Conservation (phyloP, 2,113 vertebrate species). For the Macquaria ambigua region DNA sequence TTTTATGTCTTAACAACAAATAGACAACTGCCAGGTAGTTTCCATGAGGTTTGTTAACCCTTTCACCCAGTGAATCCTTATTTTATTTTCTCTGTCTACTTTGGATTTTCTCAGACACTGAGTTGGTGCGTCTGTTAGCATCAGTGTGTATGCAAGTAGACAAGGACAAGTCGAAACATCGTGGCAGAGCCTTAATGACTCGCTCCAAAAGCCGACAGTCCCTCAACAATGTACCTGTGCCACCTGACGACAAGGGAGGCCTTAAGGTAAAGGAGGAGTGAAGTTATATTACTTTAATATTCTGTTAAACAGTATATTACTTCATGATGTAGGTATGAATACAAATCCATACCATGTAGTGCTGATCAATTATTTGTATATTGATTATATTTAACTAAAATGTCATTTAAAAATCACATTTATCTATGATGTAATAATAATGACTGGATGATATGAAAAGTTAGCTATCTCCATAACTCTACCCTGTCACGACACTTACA, state of each 20-base stretch:
- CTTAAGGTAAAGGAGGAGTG: conserved; percentile 87
- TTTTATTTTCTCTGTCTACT: neutral
- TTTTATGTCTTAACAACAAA: neutral
- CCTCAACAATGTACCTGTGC: conserved; percentile 86
- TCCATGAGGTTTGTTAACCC: neutral
- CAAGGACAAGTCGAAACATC: conserved; percentile 90
- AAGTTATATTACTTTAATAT: neutral
- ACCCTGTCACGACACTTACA: neutral
- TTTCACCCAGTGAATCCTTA: neutral
- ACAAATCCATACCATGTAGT: neutral
- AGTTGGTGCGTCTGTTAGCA: conserved; percentile 94
- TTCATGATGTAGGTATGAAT: neutral
- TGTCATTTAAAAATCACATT: neutral
- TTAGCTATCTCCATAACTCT: neutral
- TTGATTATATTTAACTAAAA: neutral
- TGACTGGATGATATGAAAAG: neutral
- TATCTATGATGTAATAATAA: neutral
- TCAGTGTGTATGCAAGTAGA: conserved; percentile 97
- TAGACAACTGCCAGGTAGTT: neutral
- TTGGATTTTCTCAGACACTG: conserved; percentile 87
- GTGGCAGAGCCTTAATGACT: conserved; percentile 77
- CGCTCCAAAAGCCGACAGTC: conserved; percentile 88
- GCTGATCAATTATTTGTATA: neutral
- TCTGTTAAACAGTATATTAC: neutral
- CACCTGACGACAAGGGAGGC: conserved; percentile 94